phyloP scores from a whole-genome alignment of 2,113 vertebrate species.

The Ameiurus melas region DNA sequence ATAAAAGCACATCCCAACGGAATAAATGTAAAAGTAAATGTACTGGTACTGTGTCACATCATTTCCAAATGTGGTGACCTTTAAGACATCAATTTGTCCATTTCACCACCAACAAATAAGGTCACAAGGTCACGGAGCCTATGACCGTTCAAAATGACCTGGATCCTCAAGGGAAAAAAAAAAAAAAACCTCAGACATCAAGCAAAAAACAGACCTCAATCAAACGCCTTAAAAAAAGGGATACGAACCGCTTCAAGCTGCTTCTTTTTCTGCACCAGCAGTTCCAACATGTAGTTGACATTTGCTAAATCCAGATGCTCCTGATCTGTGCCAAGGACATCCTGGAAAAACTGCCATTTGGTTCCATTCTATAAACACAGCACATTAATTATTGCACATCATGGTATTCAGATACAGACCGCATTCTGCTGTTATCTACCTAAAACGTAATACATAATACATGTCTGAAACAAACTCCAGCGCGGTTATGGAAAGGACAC shows the following conservation, averaged over 20 bases:
- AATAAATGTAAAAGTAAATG: neutral
- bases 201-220: neutral
- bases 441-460: neutral
- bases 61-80: neutral
- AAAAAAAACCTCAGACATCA: neutral
- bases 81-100: neutral
- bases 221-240: neutral
- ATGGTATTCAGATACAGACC: neutral
- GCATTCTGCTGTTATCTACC: neutral
- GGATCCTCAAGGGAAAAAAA: neutral
- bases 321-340: constrained; percentile 90
- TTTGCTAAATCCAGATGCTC: constrained; percentile 97
- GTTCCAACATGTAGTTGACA: constrained; percentile 95
- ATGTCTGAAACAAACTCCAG: neutral
- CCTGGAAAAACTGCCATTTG: constrained; percentile 95
- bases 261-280: constrained; percentile 96
- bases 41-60: neutral
- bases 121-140: neutral
- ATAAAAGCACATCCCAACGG: neutral
- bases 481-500: neutral
- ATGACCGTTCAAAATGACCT: neutral
- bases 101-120: neutral
- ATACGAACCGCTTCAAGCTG: constrained; percentile 92
- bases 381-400: neutral
- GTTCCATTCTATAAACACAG: constrained; percentile 84